phyloP scores from a whole-genome alignment of 2,113 vertebrate species.

The Rhadina sibilatrix region DNA sequence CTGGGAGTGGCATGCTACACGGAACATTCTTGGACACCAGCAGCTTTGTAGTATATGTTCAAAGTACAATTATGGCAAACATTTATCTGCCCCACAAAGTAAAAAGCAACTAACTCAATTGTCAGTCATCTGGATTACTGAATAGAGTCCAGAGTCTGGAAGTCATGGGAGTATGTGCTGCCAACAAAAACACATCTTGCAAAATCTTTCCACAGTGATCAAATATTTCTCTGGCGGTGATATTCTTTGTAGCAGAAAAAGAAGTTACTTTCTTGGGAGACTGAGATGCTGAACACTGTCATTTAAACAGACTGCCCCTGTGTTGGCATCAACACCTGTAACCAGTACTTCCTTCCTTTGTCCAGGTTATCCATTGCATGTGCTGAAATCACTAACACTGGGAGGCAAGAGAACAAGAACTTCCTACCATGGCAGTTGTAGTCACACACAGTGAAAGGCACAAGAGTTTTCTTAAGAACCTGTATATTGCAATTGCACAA shows the following conservation, averaged over 20 bases:
- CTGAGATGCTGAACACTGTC: neutral
- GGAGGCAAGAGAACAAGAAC: neutral
- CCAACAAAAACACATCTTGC: conserved; percentile 40
- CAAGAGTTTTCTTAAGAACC: neutral
- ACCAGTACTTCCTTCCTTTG: neutral
- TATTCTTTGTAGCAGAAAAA: neutral
- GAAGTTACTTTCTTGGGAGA: neutral
- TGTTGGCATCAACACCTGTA: neutral
- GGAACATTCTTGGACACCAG: neutral
- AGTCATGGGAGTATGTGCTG: neutral
- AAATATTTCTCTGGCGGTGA: neutral
- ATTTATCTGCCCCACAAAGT: conserved; percentile 8
- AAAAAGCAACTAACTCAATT: neutral
- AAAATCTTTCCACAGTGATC: neutral
- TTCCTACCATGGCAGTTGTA: neutral
- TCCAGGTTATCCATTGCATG: neutral
- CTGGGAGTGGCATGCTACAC: neutral
- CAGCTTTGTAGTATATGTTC: neutral
- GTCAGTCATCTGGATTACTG: neutral
- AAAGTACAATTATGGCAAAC: conserved; percentile 32
- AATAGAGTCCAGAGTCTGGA: conserved; percentile 40
- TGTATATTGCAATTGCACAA: neutral
- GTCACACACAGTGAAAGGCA: neutral
- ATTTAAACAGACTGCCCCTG: neutral
- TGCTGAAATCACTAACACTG: neutral